Percentiles rank a stretch among this genome's conserved stretches.
Evolutionary conservation across 2,888 invertebrate genomes (phyloP).

Genomic region (Lasioglossum pauxillum): DNA sequence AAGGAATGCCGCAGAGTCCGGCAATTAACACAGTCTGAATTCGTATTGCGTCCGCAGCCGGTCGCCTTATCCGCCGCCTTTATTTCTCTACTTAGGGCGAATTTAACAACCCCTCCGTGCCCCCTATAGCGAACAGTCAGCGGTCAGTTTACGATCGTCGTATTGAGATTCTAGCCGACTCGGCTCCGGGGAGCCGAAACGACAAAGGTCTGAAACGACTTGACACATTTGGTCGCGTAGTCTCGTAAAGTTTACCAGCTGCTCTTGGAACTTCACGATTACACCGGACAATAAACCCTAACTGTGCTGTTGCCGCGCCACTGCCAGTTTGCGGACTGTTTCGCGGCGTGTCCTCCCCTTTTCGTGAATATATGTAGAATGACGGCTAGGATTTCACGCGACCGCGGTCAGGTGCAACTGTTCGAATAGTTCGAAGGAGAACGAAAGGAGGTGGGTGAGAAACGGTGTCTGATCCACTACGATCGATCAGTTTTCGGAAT

Average conservation of each 20-base stretch:
- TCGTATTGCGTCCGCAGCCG: background rate
- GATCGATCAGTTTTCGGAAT: background rate
- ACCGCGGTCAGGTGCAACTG: background rate
- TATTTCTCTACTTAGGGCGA: background rate
- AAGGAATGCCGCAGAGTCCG: background rate
- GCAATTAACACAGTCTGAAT: background rate
- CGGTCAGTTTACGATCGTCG: conserved; percentile 47
- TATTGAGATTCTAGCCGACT: conserved; percentile 28
- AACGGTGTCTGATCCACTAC: background rate
- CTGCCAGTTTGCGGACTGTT: background rate
- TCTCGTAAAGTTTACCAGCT: conserved; percentile 34
- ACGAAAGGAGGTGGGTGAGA: background rate
- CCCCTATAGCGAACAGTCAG: conserved; percentile 1
- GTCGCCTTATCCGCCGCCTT: background rate
- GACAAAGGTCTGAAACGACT: conserved; percentile 18
- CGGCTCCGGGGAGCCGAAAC: background rate
- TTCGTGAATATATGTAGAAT: background rate
- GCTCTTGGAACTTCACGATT: conserved; percentile 31
- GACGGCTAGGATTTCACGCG: background rate
- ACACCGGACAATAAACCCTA: conserved; percentile 26
- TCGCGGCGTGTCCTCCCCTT: background rate
- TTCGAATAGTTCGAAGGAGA: background rate
- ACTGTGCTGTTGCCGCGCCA: background rate
- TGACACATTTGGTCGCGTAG: background rate
- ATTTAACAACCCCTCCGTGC: background rate